A percentile compares a stretch with the other conserved stretches of the same genome.
These are phyloP conservation scores for Thaumatotibia leucotreta DNA, from an alignment of 1,140 invertebrate species.

Conservation along the genomic window DNA sequence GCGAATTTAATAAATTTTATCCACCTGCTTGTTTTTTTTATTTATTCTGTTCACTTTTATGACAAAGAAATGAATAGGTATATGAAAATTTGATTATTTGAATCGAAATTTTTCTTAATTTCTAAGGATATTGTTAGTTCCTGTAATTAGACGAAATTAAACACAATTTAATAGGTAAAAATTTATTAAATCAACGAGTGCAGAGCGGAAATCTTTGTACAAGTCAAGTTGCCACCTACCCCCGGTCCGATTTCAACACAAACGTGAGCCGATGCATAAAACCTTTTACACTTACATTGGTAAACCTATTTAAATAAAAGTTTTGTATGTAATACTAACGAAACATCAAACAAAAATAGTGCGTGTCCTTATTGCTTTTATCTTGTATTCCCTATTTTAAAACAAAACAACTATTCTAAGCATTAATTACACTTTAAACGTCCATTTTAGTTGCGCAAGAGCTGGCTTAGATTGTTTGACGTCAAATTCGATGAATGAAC, in stretches of 20 bases:
- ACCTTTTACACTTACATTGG: constrained; percentile 4
- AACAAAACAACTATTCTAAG: not conserved
- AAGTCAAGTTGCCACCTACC: not conserved
- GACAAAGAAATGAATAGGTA: too few relatives aligned
- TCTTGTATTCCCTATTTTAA: not conserved
- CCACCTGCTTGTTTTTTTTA: not conserved
- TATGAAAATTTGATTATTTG: too few relatives aligned
- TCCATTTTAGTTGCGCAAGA: not conserved
- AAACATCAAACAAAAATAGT: not conserved
- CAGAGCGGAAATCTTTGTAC: not conserved
- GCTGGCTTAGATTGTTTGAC: not conserved
- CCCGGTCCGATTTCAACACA: not conserved
- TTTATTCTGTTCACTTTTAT: not conserved
- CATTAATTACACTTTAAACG: not conserved
- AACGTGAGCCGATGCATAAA: not conserved
- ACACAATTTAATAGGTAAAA: constrained; percentile 3
- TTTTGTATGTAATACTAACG: not conserved
- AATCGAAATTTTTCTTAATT: too few relatives aligned
- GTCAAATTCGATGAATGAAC: not conserved
- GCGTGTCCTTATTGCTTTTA: not conserved
- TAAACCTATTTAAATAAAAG: not conserved
- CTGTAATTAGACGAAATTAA: not conserved
- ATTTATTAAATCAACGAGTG: constrained; percentile 7
- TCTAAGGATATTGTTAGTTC: too few relatives aligned
- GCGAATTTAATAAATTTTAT: constrained; percentile 4